phyloP scores from a whole-genome alignment of 2,888 invertebrate genomes.

The Drosophila lutescens region DNA sequence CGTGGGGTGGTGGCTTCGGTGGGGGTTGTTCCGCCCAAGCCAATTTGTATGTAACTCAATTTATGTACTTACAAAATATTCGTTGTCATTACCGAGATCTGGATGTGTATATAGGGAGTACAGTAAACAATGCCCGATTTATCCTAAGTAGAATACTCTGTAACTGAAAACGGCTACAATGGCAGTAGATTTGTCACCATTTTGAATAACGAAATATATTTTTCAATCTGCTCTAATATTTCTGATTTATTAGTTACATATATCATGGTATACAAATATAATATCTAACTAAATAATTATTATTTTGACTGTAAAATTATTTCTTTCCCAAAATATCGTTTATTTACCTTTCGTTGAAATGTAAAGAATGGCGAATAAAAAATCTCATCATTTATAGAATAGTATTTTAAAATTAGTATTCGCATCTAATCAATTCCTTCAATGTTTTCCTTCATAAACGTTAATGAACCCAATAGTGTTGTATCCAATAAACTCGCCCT shows the following conservation, averaged over 20 bases:
- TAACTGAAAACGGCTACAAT: neutral
- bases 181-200: neutral
- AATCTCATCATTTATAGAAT: too few relatives aligned
- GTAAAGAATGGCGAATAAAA: too few relatives aligned
- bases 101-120: slow-evolving; percentile 19
- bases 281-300: neutral
- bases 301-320: neutral
- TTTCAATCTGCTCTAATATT: too few relatives aligned
- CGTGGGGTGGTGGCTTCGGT: slow-evolving; percentile 52
- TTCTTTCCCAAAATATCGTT: too few relatives aligned
- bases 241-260: too few relatives aligned
- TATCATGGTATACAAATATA: too few relatives aligned
- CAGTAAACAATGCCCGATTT: neutral
- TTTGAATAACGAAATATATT: neutral
- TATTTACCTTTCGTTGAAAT: too few relatives aligned
- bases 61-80: slow-evolving; percentile 61
- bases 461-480: slow-evolving; percentile 19
- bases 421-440: too few relatives aligned
- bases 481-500: neutral
- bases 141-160: neutral
- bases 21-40: slow-evolving; percentile 57
- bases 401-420: too few relatives aligned
- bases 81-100: slow-evolving; percentile 44
- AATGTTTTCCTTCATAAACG: neutral
- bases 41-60: slow-evolving; percentile 74